Percentiles rank a stretch among this genome's conserved stretches.
Conservation (phyloP, 1,140 invertebrate species). For the Contarinia nasturtii region DNA sequence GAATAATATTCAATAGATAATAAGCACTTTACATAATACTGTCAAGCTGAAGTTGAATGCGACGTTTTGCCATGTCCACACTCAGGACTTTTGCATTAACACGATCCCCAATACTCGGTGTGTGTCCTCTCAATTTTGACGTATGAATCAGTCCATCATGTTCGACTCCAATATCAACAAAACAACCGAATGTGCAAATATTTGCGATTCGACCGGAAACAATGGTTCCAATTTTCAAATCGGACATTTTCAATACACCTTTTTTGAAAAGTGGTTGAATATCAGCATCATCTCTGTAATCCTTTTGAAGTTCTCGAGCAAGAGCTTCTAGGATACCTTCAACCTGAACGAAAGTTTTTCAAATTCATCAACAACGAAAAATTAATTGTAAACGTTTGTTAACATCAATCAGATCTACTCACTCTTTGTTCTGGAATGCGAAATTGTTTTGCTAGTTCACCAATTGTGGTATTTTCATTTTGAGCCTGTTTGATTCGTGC, state of each 20-base stretch:
- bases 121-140: conserved; percentile 34
- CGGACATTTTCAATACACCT: conserved; percentile 34
- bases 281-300: conserved; percentile 38
- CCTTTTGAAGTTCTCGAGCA: conserved; percentile 37
- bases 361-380: too few species aligned
- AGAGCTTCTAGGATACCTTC: conserved; percentile 44
- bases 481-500: conserved; percentile 17
- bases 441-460: conserved; percentile 21
- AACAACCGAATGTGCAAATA: conserved; percentile 74
- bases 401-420: too few species aligned
- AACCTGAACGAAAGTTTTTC: conserved; percentile 19
- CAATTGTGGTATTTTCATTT: conserved; percentile 12
- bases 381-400: not conserved
- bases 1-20: too few species aligned
- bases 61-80: conserved; percentile 28
- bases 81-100: conserved; percentile 38
- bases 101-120: conserved; percentile 47
- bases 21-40: conserved; percentile 8
- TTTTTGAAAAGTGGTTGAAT: conserved; percentile 47
- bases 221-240: conserved; percentile 30
- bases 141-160: conserved; percentile 55
- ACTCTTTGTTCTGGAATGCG: conserved; percentile 28
- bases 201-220: conserved; percentile 56
- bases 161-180: conserved; percentile 74
- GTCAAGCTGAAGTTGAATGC: conserved; percentile 28